These are phyloP conservation scores for Octomys mimax DNA, from an alignment of 2,797 vertebrate species.

Conservation along the genomic window DNA sequence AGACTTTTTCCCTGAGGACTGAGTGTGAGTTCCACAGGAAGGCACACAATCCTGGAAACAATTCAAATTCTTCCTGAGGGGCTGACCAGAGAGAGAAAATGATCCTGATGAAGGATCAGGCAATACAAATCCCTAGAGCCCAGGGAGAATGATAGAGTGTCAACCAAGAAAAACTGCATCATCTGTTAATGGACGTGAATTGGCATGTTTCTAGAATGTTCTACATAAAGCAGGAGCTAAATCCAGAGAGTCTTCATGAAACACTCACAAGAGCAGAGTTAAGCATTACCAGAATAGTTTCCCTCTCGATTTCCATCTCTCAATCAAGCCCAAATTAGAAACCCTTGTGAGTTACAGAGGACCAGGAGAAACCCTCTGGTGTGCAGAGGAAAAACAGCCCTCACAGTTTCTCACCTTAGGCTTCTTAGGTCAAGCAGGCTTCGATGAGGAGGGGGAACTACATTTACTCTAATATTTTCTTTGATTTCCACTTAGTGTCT, in stretches of 20 bases:
- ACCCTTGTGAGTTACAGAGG: fast-evolving
- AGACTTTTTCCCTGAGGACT: background rate
- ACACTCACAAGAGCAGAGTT: background rate
- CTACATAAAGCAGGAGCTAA: background rate
- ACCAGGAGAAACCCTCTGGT: background rate
- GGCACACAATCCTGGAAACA: background rate
- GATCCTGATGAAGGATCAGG: background rate
- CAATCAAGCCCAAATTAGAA: background rate
- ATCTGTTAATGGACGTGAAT: background rate
- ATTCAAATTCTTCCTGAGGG: background rate
- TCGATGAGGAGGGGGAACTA: background rate
- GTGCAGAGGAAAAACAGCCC: background rate
- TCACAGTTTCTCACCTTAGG: background rate
- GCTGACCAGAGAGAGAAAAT: background rate
- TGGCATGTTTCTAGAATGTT: background rate
- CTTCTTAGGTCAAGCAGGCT: background rate
- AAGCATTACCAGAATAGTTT: background rate
- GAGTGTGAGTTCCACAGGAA: background rate
- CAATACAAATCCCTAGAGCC: background rate
- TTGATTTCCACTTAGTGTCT: background rate
- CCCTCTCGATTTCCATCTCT: background rate
- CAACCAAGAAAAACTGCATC: background rate
- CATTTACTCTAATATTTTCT: background rate
- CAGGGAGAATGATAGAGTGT: background rate
- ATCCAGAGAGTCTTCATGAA: background rate